Conservation (phyloP, 1,140 invertebrate species). For the Portunus trituberculatus region DNA sequence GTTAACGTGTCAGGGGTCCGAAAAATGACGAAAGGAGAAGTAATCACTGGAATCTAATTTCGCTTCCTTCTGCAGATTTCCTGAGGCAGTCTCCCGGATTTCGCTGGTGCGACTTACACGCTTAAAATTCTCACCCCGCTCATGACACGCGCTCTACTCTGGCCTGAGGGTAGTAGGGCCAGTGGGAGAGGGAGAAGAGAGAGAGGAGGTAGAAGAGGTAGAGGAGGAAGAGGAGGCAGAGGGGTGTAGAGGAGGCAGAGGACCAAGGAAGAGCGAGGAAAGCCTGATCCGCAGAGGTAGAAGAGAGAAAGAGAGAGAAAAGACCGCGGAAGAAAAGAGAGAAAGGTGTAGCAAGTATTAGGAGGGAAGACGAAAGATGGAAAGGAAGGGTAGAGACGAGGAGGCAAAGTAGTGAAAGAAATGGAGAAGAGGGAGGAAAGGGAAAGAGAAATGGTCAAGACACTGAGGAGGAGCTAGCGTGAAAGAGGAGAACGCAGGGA, state of each 20-base stretch:
- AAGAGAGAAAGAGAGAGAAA: neutral
- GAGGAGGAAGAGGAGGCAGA: neutral
- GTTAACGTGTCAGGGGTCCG: neutral
- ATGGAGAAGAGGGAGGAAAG: neutral
- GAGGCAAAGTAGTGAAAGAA: neutral
- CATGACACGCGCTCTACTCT: neutral
- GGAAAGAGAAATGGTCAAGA: neutral
- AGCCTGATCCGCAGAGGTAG: too few species aligned
- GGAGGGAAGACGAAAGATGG: neutral
- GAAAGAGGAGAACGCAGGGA: neutral
- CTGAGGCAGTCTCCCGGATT: slow-evolving; percentile 5
- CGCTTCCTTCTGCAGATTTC: slow-evolving; percentile 10
- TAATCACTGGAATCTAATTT: slow-evolving; percentile 15
- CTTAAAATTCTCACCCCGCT: slow-evolving; percentile 3
- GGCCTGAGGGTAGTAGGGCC: neutral
- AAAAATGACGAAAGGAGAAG: neutral
- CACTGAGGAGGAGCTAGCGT: neutral
- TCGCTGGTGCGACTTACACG: neutral
- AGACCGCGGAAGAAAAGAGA: neutral
- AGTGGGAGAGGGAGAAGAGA: neutral
- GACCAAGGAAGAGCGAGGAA: too few species aligned
- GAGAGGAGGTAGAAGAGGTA: neutral
- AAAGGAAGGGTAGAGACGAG: neutral
- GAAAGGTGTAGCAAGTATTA: neutral
- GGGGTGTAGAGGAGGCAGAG: neutral